These are phyloP conservation scores for Cordylochernes scorpioides DNA, from an alignment of 2,888 invertebrate species.

Conservation along the genomic window DNA sequence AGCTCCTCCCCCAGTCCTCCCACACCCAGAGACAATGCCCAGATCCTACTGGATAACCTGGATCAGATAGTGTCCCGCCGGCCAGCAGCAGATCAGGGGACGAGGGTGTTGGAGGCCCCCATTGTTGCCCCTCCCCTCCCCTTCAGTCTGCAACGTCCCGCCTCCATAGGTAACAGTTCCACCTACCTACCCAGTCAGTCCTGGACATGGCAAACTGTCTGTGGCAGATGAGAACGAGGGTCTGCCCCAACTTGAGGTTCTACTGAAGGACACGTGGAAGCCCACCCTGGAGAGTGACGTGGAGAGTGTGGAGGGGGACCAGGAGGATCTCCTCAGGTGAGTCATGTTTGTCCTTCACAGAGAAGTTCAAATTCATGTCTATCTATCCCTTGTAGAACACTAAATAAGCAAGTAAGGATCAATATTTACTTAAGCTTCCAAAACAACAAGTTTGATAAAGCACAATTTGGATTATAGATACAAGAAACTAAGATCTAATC, in stretches of 20 bases:
- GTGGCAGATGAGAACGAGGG: no score
- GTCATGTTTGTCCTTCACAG: constrained; percentile 8
- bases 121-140: not conserved
- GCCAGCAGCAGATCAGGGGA: no score
- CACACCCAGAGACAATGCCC: no score
- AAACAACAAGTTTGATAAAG: no score
- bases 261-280: constrained; percentile 35
- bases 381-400: not conserved
- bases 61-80: no score
- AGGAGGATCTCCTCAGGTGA: constrained; percentile 46
- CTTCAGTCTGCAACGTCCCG: not conserved
- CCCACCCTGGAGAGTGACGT: constrained; percentile 36
- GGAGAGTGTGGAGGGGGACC: constrained; percentile 46
- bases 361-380: not conserved
- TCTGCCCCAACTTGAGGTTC: no score
- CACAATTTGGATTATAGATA: no score
- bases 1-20: no score
- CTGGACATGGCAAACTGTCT: no score
- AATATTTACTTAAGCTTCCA: not conserved
- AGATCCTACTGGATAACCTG: no score
- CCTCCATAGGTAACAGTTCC: not conserved
- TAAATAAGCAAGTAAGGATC: not conserved
- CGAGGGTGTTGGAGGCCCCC: no score
- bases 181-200: constrained; percentile 20
- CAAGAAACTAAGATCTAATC: no score